phyloP scores from a whole-genome alignment of 2,888 invertebrate genomes.

The Folsomia manolachei region DNA sequence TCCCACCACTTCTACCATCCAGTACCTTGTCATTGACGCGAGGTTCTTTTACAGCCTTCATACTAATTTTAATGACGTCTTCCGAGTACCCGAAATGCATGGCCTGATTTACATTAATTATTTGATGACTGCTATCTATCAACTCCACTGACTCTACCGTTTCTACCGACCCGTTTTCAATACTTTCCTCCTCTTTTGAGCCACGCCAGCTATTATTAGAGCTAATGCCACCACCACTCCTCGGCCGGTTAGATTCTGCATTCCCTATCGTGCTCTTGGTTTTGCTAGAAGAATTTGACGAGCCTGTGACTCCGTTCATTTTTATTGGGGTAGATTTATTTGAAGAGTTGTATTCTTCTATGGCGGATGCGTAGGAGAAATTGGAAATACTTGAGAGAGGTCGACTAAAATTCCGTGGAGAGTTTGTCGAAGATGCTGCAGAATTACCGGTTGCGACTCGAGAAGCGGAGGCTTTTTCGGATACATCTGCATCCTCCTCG shows the following conservation, averaged over 20 bases:
- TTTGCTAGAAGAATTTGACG: slow-evolving; percentile 10
- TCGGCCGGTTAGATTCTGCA: neutral
- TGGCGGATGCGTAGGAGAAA: slow-evolving; percentile 36
- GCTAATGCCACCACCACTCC: neutral
- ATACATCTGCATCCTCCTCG: slow-evolving; percentile 40
- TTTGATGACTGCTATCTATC: neutral
- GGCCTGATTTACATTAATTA: neutral
- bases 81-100: neutral
- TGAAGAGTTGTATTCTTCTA: slow-evolving; percentile 32
- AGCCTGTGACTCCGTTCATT: slow-evolving; percentile 34
- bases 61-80: neutral
- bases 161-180: slow-evolving; percentile 11
- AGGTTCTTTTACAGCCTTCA: neutral
- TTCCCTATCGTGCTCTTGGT: slow-evolving; percentile 23
- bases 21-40: neutral
- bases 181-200: neutral
- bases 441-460: slow-evolving; percentile 38
- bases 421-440: slow-evolving; percentile 38
- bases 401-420: slow-evolving; percentile 37
- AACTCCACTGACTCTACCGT: slow-evolving; percentile 11
- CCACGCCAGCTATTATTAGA: too few relatives aligned
- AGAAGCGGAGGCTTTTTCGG: slow-evolving; percentile 42
- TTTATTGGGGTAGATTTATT: slow-evolving; percentile 37
- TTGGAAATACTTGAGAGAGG: slow-evolving; percentile 43
- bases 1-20: neutral